These are phyloP conservation scores for Podabrus alpinus DNA, from an alignment of 2,888 invertebrate species.

Conservation along the genomic window DNA sequence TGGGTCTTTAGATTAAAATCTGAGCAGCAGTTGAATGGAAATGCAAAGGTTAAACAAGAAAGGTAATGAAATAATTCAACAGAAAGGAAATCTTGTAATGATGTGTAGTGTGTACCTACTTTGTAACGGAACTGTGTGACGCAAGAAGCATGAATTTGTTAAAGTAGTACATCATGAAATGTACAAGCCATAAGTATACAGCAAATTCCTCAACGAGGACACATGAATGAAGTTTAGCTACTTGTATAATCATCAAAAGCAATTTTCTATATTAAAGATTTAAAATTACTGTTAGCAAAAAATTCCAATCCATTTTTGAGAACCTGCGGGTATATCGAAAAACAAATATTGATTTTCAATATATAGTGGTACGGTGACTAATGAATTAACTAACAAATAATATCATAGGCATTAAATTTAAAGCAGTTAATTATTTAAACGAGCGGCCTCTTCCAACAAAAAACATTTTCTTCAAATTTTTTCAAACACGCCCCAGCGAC, in stretches of 20 bases:
- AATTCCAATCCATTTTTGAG: not conserved
- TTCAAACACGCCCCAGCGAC: not conserved
- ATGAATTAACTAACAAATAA: not conserved
- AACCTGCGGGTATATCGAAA: not conserved
- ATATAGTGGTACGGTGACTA: not conserved
- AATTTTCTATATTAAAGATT: not conserved
- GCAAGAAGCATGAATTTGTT: conserved; percentile 14
- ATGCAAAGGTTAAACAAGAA: not conserved
- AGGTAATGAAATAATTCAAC: conserved; percentile 8
- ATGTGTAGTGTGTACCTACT: not conserved
- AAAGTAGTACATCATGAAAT: conserved; percentile 15
- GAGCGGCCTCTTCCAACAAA: not conserved
- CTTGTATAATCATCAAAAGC: not conserved
- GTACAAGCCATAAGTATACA: not conserved
- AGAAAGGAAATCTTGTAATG: conserved; percentile 16
- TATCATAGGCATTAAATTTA: not conserved
- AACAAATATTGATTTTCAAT: not conserved
- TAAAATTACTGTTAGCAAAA: not conserved
- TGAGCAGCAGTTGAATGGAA: not conserved
- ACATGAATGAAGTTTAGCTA: conserved; percentile 2
- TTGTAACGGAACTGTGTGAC: conserved; percentile 15
- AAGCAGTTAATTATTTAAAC: not conserved
- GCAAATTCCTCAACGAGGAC: conserved; percentile 2
- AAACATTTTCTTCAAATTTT: not conserved
- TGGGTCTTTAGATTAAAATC: not conserved